phyloP scores from a whole-genome alignment of 2,888 invertebrate genomes.

The Acronicta psi region DNA sequence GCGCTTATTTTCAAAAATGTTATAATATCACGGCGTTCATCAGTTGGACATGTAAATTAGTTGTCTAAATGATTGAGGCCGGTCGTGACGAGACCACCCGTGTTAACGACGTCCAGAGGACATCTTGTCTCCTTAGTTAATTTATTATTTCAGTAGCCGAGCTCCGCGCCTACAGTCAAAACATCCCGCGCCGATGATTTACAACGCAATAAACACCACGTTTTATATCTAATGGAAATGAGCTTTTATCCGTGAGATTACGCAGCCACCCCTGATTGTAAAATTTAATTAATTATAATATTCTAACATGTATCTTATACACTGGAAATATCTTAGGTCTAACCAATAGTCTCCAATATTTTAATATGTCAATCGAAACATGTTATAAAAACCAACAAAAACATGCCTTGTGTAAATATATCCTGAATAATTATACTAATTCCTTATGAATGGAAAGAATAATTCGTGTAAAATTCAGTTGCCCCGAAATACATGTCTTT shows the following conservation, averaged over 20 bases:
- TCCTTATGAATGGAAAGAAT: too few relatives aligned
- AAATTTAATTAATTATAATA: slow-evolving; percentile 72
- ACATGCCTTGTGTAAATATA: too few relatives aligned
- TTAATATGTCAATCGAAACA: too few relatives aligned
- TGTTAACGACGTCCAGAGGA: slow-evolving; percentile 75
- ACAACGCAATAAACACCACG: slow-evolving; percentile 82
- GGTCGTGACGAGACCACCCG: slow-evolving; percentile 80
- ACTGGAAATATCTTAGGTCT: neutral
- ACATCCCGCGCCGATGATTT: slow-evolving; percentile 87
- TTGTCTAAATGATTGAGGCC: slow-evolving; percentile 62
- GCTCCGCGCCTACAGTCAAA: slow-evolving; percentile 79
- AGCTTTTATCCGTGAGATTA: slow-evolving; percentile 83
- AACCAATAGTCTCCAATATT: too few relatives aligned
- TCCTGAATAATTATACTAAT: too few relatives aligned
- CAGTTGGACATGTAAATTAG: slow-evolving; percentile 68
- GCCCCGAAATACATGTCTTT: too few relatives aligned
- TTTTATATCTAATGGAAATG: slow-evolving; percentile 87
- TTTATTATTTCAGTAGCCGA: slow-evolving; percentile 86
- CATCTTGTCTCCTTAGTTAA: slow-evolving; percentile 81
- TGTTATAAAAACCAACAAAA: too few relatives aligned
- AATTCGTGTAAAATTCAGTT: too few relatives aligned
- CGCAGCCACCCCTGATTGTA: slow-evolving; percentile 74
- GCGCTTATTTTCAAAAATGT: slow-evolving; percentile 30
- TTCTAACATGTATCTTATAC: slow-evolving; percentile 28
- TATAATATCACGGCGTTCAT: slow-evolving; percentile 51